phyloP scores from a whole-genome alignment of 64 coral and sea anemone species.

The Anthopleura sola region DNA sequence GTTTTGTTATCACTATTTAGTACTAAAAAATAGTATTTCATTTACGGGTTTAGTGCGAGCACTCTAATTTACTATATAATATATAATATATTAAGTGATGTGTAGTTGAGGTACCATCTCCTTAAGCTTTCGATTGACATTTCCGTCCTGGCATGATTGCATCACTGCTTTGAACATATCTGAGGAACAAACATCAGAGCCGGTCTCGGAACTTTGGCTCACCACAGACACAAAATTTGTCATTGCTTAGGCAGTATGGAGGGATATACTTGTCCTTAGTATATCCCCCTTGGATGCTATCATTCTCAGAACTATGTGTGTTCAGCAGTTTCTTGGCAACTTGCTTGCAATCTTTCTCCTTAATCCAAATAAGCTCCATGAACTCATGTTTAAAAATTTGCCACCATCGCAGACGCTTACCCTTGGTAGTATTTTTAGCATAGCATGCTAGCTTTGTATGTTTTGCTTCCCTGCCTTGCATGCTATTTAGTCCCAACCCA shows the following conservation, averaged over 20 bases:
- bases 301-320: conserved; percentile 23
- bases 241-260: conserved; percentile 29
- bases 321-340: conserved; percentile 4
- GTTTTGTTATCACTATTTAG: no score
- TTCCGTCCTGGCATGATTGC: conserved; percentile 18
- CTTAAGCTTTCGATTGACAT: neutral
- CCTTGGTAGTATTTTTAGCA: conserved; percentile 34
- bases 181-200: conserved; percentile 21
- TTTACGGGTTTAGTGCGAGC: no score
- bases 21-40: no score
- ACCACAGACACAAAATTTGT: conserved; percentile 45
- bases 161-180: conserved; percentile 13
- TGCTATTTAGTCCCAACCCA: conserved; percentile 47
- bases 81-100: neutral
- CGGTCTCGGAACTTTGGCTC: conserved; percentile 36
- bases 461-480: conserved; percentile 59
- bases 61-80: no score
- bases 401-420: conserved; percentile 26
- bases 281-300: conserved; percentile 29
- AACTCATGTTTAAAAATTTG: conserved; percentile 55
- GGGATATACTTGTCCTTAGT: conserved; percentile 52
- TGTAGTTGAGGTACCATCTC: neutral
- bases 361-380: conserved; percentile 57
- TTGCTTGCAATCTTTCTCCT: conserved; percentile 51
- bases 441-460: conserved; percentile 37